Percentiles rank a stretch among this genome's conserved stretches.
These are phyloP conservation scores for Dasyprocta punctata DNA, from an alignment of 2,113 vertebrate species.

Conservation along the genomic window DNA sequence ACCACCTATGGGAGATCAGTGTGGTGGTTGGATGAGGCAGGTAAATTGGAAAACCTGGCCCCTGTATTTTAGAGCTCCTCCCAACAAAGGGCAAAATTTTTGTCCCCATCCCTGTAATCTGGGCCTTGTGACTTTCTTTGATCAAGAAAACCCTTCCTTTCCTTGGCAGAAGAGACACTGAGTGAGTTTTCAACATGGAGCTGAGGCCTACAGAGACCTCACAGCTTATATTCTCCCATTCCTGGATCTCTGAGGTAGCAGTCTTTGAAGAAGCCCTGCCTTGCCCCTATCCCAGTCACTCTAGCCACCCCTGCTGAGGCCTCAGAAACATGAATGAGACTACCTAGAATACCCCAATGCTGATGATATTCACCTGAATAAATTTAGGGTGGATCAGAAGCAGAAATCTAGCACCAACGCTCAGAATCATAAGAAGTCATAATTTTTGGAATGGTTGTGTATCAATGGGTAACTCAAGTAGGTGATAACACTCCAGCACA, in stretches of 20 bases:
- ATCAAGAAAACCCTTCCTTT: neutral
- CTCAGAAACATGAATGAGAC: neutral
- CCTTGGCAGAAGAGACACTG: neutral
- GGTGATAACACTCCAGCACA: neutral
- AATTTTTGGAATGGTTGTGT: neutral
- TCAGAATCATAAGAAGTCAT: neutral
- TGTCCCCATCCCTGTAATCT: neutral
- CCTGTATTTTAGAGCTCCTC: neutral
- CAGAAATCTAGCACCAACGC: neutral
- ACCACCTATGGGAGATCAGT: neutral
- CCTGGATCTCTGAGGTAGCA: neutral
- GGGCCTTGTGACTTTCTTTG: neutral
- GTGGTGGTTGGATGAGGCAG: neutral
- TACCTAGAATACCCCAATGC: neutral
- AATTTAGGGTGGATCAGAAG: neutral
- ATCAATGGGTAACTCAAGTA: neutral
- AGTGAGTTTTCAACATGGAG: neutral
- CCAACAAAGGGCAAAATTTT: neutral
- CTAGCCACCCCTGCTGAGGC: neutral
- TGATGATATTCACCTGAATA: neutral
- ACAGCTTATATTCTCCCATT: neutral
- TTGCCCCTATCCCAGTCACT: neutral
- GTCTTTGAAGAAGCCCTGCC: neutral
- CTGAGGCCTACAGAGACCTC: neutral
- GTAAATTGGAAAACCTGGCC: neutral